phyloP scores from a whole-genome alignment of 2,113 vertebrate genomes.

The Microtus montanus region DNA sequence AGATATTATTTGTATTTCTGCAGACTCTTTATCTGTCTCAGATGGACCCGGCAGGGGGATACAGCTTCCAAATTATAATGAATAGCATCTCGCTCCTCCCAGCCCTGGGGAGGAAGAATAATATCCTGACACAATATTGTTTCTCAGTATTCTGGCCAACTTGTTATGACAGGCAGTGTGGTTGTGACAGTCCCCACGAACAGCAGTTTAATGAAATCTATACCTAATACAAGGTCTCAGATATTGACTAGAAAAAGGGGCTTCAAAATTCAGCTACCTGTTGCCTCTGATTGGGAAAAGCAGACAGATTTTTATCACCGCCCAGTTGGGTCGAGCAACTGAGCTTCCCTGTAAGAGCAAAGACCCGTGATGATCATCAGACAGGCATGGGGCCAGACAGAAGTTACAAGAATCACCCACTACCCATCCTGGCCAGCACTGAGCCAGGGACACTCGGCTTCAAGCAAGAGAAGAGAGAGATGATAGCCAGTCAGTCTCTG shows the following conservation, averaged over 20 bases:
- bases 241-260: background rate
- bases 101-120: background rate
- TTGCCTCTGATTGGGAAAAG: background rate
- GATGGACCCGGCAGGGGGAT: background rate
- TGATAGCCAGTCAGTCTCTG: background rate
- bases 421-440: rapidly evolving
- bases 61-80: rapidly evolving
- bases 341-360: background rate
- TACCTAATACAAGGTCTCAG: background rate
- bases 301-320: background rate
- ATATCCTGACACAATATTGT: background rate
- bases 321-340: background rate
- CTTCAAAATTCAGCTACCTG: background rate
- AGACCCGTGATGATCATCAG: background rate
- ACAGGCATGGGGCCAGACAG: rapidly evolving
- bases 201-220: slow-evolving; percentile 58
- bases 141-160: rapidly evolving
- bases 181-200: slow-evolving; percentile 7
- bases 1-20: rapidly evolving
- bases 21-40: background rate
- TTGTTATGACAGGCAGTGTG: background rate
- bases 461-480: background rate
- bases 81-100: background rate
- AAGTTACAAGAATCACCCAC: background rate
- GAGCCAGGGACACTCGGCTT: background rate